Evolutionary conservation across 2,797 vertebrate species (phyloP).

Genomic region (Gadopsis bispinosus): DNA sequence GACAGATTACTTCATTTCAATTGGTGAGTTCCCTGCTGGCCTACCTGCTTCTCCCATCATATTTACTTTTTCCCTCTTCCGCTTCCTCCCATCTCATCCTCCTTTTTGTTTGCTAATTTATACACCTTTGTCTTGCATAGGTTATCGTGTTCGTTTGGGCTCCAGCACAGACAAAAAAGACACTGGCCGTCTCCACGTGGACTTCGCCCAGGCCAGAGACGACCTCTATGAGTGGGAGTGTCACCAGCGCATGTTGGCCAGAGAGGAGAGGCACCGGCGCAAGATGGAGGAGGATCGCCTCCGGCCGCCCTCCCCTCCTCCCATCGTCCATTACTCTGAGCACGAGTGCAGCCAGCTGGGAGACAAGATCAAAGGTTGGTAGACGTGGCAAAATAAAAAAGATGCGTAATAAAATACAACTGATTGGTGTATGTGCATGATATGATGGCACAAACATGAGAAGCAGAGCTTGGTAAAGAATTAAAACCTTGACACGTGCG

Average conservation of each 20-base stretch:
- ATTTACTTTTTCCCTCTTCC: background rate
- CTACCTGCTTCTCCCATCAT: slow-evolving; percentile 11
- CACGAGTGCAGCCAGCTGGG: slow-evolving; percentile 93
- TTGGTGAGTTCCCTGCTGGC: slow-evolving; percentile 4
- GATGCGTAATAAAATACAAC: background rate
- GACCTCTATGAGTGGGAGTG: slow-evolving; percentile 98
- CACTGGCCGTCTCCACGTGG: slow-evolving; percentile 93
- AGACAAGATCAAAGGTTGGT: slow-evolving; percentile 93
- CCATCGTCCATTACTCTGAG: slow-evolving; percentile 95
- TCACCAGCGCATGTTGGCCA: slow-evolving; percentile 92
- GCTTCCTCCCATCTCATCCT: background rate
- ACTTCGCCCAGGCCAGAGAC: slow-evolving; percentile 95
- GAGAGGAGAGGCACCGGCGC: slow-evolving; percentile 93
- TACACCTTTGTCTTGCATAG: slow-evolving; percentile 66
- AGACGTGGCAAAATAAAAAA: background rate
- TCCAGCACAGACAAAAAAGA: slow-evolving; percentile 98
- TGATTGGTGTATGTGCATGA: no score
- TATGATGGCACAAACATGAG: background rate
- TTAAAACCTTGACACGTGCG: background rate
- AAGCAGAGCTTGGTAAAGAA: background rate
- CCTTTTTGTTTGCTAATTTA: background rate
- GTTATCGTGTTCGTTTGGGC: slow-evolving; percentile 93
- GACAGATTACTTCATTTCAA: slow-evolving; percentile 23
- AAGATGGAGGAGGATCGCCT: slow-evolving; percentile 92
- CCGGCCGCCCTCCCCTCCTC: slow-evolving; percentile 92